phyloP scores from a whole-genome alignment of 2,113 vertebrate genomes.

The Tor tambroides region DNA sequence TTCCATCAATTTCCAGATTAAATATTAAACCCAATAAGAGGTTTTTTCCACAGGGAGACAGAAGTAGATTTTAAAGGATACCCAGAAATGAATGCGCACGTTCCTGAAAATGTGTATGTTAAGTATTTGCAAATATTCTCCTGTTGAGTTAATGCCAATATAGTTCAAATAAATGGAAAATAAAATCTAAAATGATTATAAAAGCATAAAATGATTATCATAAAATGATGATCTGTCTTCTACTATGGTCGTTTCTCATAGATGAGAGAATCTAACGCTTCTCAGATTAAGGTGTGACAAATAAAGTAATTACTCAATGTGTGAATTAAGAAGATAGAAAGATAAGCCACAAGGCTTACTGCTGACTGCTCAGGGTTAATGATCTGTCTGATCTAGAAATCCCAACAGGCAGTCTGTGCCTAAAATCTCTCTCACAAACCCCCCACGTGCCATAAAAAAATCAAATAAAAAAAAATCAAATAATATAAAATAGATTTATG shows the following conservation, averaged over 20 bases:
- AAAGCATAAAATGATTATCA: not conserved
- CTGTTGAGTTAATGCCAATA: not conserved
- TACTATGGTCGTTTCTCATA: not conserved
- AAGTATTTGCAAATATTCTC: not conserved
- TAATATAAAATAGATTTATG: too few species aligned
- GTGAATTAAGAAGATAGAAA: not conserved
- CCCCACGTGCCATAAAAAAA: not conserved
- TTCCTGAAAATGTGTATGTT: not conserved
- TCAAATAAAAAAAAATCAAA: too few species aligned
- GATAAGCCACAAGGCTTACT: not conserved
- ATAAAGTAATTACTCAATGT: not conserved
- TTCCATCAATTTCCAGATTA: not conserved
- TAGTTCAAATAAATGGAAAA: not conserved
- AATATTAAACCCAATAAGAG: not conserved
- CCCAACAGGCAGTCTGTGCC: too few species aligned
- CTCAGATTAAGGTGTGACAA: not conserved
- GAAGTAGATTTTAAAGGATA: not conserved
- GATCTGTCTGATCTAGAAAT: conserved; percentile 14
- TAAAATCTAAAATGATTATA: not conserved
- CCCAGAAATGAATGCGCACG: not conserved
- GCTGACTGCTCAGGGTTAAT: not conserved
- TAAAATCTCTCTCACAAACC: conserved; percentile 5
- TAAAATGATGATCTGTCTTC: not conserved
- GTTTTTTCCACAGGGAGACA: not conserved
- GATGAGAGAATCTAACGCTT: not conserved